A percentile compares a stretch with the other conserved stretches of the same genome.
Conservation (phyloP, 30 jellyfish, hydroid and myxozoan species). For the Aurelia aurita region DNA sequence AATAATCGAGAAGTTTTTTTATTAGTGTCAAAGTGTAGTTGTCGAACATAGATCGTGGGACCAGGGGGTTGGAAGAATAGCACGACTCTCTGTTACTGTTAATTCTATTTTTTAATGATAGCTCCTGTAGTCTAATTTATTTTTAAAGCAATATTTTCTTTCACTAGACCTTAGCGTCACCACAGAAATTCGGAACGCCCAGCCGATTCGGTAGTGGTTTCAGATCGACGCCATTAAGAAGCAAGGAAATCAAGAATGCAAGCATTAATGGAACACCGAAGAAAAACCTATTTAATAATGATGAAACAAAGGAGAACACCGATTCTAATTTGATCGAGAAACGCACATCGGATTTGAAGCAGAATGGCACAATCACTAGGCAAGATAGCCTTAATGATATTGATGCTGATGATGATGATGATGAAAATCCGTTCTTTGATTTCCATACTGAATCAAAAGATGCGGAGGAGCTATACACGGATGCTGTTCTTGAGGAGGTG, state of each 20-base stretch:
- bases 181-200: conserved; percentile 89
- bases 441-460: conserved; percentile 67
- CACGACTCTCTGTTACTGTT: no score
- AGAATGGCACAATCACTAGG: conserved; percentile 20
- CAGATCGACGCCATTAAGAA: conserved; percentile 78
- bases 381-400: conserved; percentile 91
- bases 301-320: conserved; percentile 11
- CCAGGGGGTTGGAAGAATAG: no score
- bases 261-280: conserved; percentile 40
- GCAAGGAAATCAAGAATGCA: conserved; percentile 14
- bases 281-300: conserved; percentile 22
- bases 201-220: conserved; percentile 16
- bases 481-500: conserved; percentile 86
- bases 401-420: conserved; percentile 90
- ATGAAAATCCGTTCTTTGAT: conserved; percentile 83
- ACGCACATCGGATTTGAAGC: conserved; percentile 13
- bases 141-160: no score
- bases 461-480: conserved; percentile 78
- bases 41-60: no score
- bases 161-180: conserved; percentile 90
- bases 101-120: no score
- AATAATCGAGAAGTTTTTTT: no score
- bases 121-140: no score
- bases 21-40: no score
- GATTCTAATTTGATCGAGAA: conserved; percentile 48